phyloP scores from a whole-genome alignment of 2,888 invertebrate genomes.

The Drepanosiphum platanoidis region DNA sequence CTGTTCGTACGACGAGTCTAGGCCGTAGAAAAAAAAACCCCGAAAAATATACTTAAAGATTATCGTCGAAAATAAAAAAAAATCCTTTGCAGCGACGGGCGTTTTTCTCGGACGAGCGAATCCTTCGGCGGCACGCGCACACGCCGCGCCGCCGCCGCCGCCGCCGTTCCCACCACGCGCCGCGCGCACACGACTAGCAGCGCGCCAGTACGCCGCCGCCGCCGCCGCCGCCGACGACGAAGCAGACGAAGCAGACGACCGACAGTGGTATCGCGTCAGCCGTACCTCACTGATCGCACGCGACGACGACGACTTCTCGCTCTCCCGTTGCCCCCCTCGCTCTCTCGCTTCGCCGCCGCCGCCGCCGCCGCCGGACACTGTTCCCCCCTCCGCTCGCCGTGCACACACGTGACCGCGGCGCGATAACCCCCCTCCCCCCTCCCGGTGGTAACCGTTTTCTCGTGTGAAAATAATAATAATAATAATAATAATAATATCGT shows the following conservation, averaged over 20 bases:
- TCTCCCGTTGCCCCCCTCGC: neutral
- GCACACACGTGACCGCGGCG: neutral
- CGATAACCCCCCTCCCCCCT: neutral
- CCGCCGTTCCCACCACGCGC: neutral
- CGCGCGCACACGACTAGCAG: neutral
- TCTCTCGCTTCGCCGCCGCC: too few species aligned
- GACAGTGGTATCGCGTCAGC: slow-evolving; percentile 52
- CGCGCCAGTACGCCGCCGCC: neutral
- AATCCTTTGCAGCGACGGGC: neutral
- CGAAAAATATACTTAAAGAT: too few species aligned
- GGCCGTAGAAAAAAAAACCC: too few species aligned
- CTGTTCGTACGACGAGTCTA: too few species aligned
- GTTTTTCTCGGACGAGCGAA: too few species aligned
- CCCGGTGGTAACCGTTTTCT: too few species aligned
- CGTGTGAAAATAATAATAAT: too few species aligned
- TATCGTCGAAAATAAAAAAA: neutral
- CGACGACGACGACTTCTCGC: neutral
- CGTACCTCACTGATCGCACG: slow-evolving; percentile 7
- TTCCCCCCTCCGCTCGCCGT: neutral
- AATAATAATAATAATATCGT: neutral
- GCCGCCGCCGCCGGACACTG: neutral
- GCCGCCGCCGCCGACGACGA: neutral
- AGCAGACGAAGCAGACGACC: neutral
- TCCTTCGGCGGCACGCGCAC: neutral
- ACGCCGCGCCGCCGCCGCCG: neutral